Evolutionary conservation across 2,797 vertebrate species (phyloP).

Genomic region (Eptatretus atami): DNA sequence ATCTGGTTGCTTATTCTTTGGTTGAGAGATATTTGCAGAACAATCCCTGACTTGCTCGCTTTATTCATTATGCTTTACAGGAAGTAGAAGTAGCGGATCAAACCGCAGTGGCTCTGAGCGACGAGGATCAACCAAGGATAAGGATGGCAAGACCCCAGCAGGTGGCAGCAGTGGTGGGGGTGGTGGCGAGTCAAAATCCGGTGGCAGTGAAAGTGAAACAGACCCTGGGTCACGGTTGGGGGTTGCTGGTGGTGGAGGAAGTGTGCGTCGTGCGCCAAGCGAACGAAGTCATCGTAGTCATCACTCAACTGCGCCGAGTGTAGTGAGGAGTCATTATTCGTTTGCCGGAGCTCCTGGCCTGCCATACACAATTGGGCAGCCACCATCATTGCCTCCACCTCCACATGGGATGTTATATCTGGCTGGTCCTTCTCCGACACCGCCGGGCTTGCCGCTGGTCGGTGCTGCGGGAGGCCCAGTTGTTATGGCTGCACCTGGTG

Average conservation of each 20-base stretch:
- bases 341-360: slow-evolving; percentile 32
- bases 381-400: slow-evolving; percentile 27
- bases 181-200: slow-evolving; percentile 30
- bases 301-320: slow-evolving; percentile 30
- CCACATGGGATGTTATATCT: slow-evolving; percentile 24
- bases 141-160: slow-evolving; percentile 14
- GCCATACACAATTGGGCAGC: slow-evolving; percentile 12
- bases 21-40: too few species aligned
- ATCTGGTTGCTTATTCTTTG: too few species aligned
- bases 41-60: too few species aligned
- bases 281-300: slow-evolving; percentile 31
- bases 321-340: slow-evolving; percentile 33
- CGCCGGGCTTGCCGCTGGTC: not conserved
- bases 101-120: slow-evolving; percentile 43
- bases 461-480: not conserved
- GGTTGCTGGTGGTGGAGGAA: slow-evolving; percentile 11
- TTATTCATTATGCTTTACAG: slow-evolving; percentile 14
- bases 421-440: slow-evolving; percentile 14
- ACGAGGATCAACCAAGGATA: slow-evolving; percentile 15
- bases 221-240: slow-evolving; percentile 31
- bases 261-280: slow-evolving; percentile 26
- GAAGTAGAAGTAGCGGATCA: slow-evolving; percentile 48
- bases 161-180: slow-evolving; percentile 7
- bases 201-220: slow-evolving; percentile 36
- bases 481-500: not conserved